Evolutionary conservation across 1,140 invertebrate species (phyloP).

Genomic region (Sycophila sp.): DNA sequence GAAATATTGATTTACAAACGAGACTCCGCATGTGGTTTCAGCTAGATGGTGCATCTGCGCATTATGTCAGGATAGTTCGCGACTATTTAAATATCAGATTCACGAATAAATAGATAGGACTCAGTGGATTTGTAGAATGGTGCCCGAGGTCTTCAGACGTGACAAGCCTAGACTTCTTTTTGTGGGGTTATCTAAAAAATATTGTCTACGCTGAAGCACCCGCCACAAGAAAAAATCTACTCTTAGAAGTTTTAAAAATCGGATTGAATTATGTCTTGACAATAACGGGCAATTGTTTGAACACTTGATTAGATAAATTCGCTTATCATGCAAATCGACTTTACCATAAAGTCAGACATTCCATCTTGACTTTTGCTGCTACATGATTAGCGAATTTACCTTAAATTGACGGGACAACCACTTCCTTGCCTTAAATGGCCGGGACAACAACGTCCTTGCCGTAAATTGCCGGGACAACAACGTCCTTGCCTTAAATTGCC

Average conservation of each 20-base stretch:
- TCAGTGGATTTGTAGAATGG: not conserved
- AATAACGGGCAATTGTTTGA: not conserved
- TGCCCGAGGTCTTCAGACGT: not conserved
- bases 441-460: not conserved
- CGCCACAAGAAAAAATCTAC: not conserved
- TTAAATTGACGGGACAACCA: not conserved
- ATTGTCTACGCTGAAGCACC: not conserved
- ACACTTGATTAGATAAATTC: not conserved
- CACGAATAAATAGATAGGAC: not conserved
- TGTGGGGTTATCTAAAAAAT: conserved; percentile 20
- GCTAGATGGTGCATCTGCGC: too few relatives aligned
- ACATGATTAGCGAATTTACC: not conserved
- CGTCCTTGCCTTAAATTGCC: not conserved
- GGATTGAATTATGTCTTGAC: too few relatives aligned
- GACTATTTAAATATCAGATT: not conserved
- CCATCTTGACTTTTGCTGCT: too few relatives aligned
- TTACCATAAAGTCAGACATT: not conserved
- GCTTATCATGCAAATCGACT: too few relatives aligned
- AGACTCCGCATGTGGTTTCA: too few relatives aligned
- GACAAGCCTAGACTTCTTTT: conserved; percentile 13
- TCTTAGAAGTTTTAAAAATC: too few relatives aligned
- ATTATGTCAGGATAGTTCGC: too few relatives aligned
- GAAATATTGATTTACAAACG: too few relatives aligned
- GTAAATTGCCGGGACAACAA: not conserved
- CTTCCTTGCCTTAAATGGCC: not conserved